These are phyloP conservation scores for Lagorchestes hirsutus DNA, from an alignment of 2,797 vertebrate species.

Conservation along the genomic window DNA sequence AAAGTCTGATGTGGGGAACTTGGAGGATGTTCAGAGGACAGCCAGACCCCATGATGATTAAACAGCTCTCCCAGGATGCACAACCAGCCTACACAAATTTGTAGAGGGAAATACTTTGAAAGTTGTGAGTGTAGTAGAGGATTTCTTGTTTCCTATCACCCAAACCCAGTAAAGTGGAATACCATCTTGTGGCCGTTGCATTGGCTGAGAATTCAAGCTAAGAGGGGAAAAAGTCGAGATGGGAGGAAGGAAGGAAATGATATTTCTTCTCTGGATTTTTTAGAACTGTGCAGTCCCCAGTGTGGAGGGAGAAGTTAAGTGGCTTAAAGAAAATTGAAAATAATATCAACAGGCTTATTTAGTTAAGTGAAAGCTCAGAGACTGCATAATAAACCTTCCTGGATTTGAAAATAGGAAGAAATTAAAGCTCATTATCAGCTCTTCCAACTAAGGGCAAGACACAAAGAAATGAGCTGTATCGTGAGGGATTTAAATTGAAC, in stretches of 20 bases:
- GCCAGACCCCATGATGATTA: background rate
- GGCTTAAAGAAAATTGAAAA: background rate
- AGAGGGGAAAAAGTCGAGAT: background rate
- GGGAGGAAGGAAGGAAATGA: background rate
- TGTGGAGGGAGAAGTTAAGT: background rate
- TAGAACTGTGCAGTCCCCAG: background rate
- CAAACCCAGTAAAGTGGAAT: background rate
- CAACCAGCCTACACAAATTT: conserved; percentile 10
- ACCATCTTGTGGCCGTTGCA: background rate
- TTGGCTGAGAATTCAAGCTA: background rate
- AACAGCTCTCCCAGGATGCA: background rate
- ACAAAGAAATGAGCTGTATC: background rate
- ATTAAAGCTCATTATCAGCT: background rate
- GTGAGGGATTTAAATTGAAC: background rate
- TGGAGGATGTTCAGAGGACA: background rate
- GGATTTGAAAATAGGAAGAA: background rate
- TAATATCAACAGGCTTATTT: background rate
- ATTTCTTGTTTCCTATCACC: background rate
- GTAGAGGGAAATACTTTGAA: background rate
- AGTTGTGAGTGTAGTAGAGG: background rate
- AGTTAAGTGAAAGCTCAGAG: background rate
- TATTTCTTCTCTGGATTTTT: background rate
- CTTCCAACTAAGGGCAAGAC: background rate
- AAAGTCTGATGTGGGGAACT: background rate
- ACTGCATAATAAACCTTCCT: background rate